Evolutionary conservation across 2,797 vertebrate species (phyloP).

Genomic region (Tokudaia muenninki): DNA sequence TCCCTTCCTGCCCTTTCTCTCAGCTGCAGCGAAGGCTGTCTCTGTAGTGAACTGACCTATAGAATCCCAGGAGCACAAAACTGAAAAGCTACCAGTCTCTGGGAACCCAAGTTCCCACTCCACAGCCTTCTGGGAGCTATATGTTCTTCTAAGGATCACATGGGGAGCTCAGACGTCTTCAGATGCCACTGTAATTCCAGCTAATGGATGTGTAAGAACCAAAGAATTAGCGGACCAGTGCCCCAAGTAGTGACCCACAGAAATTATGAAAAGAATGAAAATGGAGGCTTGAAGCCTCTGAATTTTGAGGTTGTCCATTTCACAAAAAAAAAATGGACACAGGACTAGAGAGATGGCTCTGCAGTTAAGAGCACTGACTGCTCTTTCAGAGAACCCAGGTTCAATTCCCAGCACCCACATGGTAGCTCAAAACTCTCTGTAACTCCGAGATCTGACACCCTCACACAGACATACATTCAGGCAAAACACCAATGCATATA

Average conservation of each 20-base stretch:
- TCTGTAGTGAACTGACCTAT: not conserved
- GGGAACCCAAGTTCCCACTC: not conserved
- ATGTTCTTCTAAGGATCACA: not conserved
- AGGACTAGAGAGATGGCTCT: not conserved
- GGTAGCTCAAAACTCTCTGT: not conserved
- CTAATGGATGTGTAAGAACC: not conserved
- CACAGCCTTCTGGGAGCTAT: not conserved
- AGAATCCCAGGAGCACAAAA: not conserved
- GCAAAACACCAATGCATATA: not conserved
- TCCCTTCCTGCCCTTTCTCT: not conserved
- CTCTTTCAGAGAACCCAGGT: not conserved
- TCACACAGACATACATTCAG: not conserved
- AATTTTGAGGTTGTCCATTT: slow-evolving; percentile 39
- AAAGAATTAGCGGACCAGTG: not conserved
- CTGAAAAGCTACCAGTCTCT: not conserved
- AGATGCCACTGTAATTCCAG: not conserved
- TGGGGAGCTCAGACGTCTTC: not conserved
- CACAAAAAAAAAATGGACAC: not conserved
- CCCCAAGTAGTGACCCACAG: not conserved
- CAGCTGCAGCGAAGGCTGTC: not conserved
- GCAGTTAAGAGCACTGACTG: not conserved
- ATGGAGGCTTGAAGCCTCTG: not conserved
- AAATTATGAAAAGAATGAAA: slow-evolving; percentile 15
- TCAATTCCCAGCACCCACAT: not conserved
- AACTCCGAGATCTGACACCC: not conserved